Conservation (phyloP, 2,888 invertebrate genomes). For the Brachylomia viminalis region DNA sequence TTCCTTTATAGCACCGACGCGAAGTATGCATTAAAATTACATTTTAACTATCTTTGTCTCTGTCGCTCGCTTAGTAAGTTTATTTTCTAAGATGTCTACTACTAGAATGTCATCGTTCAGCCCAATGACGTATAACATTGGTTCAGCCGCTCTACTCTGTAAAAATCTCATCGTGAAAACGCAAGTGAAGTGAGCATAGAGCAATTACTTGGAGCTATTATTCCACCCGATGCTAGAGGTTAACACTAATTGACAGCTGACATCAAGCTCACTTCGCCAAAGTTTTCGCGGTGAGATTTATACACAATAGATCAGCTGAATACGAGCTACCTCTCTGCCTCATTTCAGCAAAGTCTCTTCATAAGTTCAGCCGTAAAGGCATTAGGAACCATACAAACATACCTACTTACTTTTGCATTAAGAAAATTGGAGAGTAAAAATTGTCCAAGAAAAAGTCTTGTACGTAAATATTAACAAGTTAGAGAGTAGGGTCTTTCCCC, state of each 20-base stretch:
- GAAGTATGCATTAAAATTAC: slow-evolving; percentile 9
- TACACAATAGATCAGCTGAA: neutral
- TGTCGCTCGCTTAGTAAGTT: neutral
- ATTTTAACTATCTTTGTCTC: neutral
- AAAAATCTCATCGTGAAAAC: too few relatives aligned
- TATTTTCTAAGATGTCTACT: neutral
- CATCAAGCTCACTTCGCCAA: neutral
- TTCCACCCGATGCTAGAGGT: neutral
- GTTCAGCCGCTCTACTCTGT: neutral
- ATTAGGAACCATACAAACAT: neutral
- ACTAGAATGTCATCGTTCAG: neutral
- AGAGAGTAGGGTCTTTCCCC: slow-evolving; percentile 46
- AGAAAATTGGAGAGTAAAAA: slow-evolving; percentile 33
- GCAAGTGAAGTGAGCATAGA: neutral
- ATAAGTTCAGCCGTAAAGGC: neutral
- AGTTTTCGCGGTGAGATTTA: neutral
- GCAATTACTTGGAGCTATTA: too few relatives aligned
- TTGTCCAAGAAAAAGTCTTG: slow-evolving; percentile 14
- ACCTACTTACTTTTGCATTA: slow-evolving; percentile 22
- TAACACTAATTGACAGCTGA: neutral
- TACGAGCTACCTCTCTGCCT: neutral
- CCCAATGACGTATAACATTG: too few relatives aligned
- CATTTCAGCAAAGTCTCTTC: neutral
- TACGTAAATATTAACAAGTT: slow-evolving; percentile 43
- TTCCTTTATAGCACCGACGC: slow-evolving; percentile 22